These are phyloP conservation scores for Pelmatolapia mariae DNA, from an alignment of 2,113 vertebrate species.

Conservation along the genomic window DNA sequence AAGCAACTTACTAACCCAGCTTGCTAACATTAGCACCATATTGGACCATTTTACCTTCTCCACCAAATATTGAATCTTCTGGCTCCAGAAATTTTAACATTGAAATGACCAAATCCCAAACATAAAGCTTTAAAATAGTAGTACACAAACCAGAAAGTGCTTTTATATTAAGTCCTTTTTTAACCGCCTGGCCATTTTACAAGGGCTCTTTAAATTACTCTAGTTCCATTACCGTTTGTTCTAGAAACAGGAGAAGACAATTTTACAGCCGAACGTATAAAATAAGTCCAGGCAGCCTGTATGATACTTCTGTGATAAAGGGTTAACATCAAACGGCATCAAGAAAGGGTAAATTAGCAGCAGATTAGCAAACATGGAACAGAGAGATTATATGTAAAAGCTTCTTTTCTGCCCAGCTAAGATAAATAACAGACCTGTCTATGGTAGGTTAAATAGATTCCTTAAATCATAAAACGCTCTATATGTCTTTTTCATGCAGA, in stretches of 20 bases:
- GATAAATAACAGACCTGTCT: neutral
- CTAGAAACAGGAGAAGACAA: neutral
- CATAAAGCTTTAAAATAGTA: neutral
- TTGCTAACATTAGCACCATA: neutral
- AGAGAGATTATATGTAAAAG: neutral
- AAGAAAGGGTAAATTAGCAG: neutral
- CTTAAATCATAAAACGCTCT: neutral
- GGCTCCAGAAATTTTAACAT: rapidly evolving
- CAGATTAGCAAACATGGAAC: neutral
- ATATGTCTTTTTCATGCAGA: neutral
- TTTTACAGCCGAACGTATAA: rapidly evolving
- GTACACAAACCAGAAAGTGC: neutral
- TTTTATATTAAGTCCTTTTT: neutral
- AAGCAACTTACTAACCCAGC: neutral
- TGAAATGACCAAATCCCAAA: neutral
- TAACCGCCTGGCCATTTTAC: neutral
- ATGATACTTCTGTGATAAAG: neutral
- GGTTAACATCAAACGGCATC: neutral
- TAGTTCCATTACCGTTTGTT: neutral
- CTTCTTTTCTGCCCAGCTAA: neutral
- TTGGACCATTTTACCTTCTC: neutral
- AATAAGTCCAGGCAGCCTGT: rapidly evolving
- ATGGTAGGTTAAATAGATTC: neutral
- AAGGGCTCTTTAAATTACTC: neutral
- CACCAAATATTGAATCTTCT: neutral